Base-by-base conservation (phyloP, 2,797 vertebrate species). In the Sebastes alutus region DNA sequence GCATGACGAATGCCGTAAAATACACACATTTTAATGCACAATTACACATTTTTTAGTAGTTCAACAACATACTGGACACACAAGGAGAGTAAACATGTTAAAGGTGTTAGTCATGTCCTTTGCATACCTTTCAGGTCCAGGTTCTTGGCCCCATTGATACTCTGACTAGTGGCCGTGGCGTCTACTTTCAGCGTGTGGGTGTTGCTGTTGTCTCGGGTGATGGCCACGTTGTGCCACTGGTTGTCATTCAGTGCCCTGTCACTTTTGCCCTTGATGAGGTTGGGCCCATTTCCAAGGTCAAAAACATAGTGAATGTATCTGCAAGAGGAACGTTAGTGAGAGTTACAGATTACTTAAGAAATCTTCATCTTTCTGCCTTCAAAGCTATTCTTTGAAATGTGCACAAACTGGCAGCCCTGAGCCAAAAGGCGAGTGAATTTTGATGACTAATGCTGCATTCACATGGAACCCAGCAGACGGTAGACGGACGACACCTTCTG, bases 191-290 rank as follows among this genome's bases (percentile, higher is more conserved):
- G 94, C 1, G 97, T 99, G 88, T 99, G 98, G 5, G 97, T 97
- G 85, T 99, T 99, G 88, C 97, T 99, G 95, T 98, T 99, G 91
- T 99, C 99, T 67, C 98, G 93, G 14, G 98, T 98, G 88, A 99
- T 99, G 54, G 99, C 97, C 0, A 99, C 98, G 0, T 99, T 98
- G 91, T 99, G 99, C 99, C 99, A 99, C 78, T 99, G 98, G 93
- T 99, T 99, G 94, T 99, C 99, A 79, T 99, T 98, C 69, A 99
- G 94, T n/a, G 97, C 96, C 30, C 96, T 94, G 32, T 97, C 97
- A 23, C 97, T 99, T 90, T 98, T 99, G 59, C 98, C 98, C 84
- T 99, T 99, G 88, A 99, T 99, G 85, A 99, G 97, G 69, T 99
- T 98, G 25, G 98, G 97, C 3, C 99, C 99, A 1, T 99, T 99